Conservation (phyloP, 2,113 vertebrate species). For the Narcine bancroftii region DNA sequence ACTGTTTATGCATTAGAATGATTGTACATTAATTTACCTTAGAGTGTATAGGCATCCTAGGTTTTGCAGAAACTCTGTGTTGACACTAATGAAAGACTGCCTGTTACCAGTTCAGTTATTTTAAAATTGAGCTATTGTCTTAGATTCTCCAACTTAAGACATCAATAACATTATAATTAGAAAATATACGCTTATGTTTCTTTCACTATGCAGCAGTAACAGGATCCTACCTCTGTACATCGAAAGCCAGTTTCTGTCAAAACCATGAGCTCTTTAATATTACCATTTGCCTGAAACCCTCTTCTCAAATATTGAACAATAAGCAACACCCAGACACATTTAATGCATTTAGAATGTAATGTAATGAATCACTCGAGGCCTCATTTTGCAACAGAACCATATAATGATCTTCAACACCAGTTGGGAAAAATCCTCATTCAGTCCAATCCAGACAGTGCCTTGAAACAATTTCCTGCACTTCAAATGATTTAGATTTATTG, state of each 20-base stretch:
- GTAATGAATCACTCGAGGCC: neutral
- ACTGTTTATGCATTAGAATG: neutral
- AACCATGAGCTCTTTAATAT: neutral
- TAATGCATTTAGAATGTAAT: neutral
- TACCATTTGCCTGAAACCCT: neutral
- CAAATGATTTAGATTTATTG: no score
- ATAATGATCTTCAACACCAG: neutral
- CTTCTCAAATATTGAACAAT: neutral
- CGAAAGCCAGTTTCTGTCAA: neutral
- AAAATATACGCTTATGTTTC: constrained; percentile 1
- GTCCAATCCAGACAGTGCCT: no score
- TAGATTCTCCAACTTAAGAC: neutral
- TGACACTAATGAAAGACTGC: neutral
- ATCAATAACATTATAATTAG: neutral
- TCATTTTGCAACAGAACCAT: neutral
- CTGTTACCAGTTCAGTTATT: neutral
- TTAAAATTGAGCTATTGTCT: neutral
- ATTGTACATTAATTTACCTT: neutral
- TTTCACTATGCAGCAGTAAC: neutral
- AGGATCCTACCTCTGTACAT: neutral
- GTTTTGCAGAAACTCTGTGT: neutral
- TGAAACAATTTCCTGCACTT: no score
- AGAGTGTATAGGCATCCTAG: neutral
- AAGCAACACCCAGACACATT: neutral
- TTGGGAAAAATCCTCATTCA: no score